These are phyloP conservation scores for Lampropteryx suffumata DNA, from an alignment of 2,888 invertebrate species.

Conservation along the genomic window DNA sequence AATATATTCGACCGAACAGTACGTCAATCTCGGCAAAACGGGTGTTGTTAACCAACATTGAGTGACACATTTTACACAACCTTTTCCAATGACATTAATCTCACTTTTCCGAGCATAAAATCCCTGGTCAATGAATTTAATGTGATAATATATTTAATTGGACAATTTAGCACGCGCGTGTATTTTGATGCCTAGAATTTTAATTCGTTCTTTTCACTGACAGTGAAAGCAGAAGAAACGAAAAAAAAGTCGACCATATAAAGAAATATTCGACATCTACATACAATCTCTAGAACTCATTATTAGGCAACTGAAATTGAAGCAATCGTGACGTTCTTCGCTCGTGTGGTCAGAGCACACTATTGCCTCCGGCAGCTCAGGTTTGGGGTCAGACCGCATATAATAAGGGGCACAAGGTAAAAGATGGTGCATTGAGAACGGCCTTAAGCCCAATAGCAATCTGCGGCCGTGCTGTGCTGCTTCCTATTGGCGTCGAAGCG, in stretches of 20 bases:
- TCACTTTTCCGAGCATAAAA: too few species aligned
- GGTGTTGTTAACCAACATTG: too few species aligned
- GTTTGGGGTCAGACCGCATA: conserved; percentile 75
- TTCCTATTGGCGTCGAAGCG: conserved; percentile 80
- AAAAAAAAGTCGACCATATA: conserved; percentile 9
- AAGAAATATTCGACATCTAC: conserved; percentile 4
- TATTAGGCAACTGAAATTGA: conserved; percentile 21
- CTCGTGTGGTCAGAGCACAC: conserved; percentile 46
- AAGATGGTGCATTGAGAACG: conserved; percentile 83
- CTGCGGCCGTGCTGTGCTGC: conserved; percentile 67
- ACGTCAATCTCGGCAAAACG: too few species aligned
- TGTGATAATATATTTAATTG: conserved; percentile 49
- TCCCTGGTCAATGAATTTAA: conserved; percentile 60
- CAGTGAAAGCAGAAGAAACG: conserved; percentile 21
- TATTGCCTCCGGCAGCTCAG: conserved; percentile 42
- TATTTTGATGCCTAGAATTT: conserved; percentile 19
- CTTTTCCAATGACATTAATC: too few species aligned
- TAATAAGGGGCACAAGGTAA: conserved; percentile 81
- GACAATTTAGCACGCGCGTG: conserved; percentile 41
- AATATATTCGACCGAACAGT: conserved; percentile 77
- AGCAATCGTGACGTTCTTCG: conserved; percentile 21
- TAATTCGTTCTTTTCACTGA: conserved; percentile 17
- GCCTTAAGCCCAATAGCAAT: conserved; percentile 82
- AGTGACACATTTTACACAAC: too few species aligned
- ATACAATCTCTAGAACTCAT: conserved; percentile 1